phyloP scores from a whole-genome alignment of 2,888 invertebrate genomes.

The Sarcophaga caerulescens region DNA sequence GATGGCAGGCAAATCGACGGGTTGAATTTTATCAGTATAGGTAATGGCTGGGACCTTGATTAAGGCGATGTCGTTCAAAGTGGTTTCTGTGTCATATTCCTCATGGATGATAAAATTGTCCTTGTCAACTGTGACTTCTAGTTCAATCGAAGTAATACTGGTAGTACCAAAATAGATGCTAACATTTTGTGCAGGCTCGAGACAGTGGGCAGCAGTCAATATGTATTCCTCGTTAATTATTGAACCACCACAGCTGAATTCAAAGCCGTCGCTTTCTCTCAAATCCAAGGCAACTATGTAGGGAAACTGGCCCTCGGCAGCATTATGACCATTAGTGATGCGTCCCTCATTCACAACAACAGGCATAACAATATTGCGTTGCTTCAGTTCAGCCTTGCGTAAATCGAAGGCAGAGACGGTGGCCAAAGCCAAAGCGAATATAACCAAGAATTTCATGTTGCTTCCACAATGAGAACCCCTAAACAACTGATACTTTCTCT shows the following conservation, averaged over 20 bases:
- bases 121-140: too few relatives aligned
- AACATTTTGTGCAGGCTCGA: slow-evolving; percentile 67
- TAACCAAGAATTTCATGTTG: too few relatives aligned
- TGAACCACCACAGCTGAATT: slow-evolving; percentile 70
- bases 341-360: slow-evolving; percentile 74
- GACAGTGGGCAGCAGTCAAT: slow-evolving; percentile 71
- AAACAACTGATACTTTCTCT: too few relatives aligned
- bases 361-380: too few relatives aligned
- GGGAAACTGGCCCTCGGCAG: slow-evolving; percentile 71
- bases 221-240: slow-evolving; percentile 66
- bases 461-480: too few relatives aligned
- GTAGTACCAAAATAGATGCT: slow-evolving; percentile 74
- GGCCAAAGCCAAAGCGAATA: too few relatives aligned
- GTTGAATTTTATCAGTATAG: slow-evolving; percentile 53
- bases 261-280: slow-evolving; percentile 16
- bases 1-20: slow-evolving; percentile 69
- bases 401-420: too few relatives aligned
- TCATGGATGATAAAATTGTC: too few relatives aligned
- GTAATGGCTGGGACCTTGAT: slow-evolving; percentile 70
- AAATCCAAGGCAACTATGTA: slow-evolving; percentile 75
- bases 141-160: slow-evolving; percentile 73
- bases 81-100: background rate
- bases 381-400: too few relatives aligned
- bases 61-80: slow-evolving; percentile 74
- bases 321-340: slow-evolving; percentile 73